phyloP scores from a whole-genome alignment of 2,888 invertebrate species.

The Augiades crinisus region DNA sequence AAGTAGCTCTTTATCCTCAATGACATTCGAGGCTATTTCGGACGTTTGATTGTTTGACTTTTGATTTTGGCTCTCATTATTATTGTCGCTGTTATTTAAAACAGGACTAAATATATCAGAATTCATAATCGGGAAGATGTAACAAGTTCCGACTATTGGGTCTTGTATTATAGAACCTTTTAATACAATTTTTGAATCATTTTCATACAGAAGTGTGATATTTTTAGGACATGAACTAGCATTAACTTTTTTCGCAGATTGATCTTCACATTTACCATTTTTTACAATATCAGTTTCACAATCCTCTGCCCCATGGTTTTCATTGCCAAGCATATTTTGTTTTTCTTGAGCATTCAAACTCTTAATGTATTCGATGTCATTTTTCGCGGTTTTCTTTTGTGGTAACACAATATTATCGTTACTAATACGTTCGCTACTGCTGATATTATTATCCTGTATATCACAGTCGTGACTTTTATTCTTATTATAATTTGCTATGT shows the following conservation, averaged over 20 bases:
- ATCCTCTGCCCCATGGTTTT: neutral
- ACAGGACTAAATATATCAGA: neutral
- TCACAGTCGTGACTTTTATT: too few relatives aligned
- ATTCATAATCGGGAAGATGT: slow-evolving; percentile 45
- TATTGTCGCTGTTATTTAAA: neutral
- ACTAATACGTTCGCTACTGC: too few relatives aligned
- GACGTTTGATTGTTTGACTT: neutral
- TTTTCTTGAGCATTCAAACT: neutral
- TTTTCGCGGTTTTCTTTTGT: neutral
- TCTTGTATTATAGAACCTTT: slow-evolving; percentile 54
- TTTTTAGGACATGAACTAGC: slow-evolving; percentile 22
- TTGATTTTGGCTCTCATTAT: neutral
- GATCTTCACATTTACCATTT: neutral
- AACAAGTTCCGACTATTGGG: slow-evolving; percentile 48
- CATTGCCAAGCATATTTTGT: neutral
- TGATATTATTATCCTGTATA: too few relatives aligned
- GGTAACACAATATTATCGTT: too few relatives aligned
- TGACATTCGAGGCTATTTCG: neutral
- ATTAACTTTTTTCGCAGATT: neutral
- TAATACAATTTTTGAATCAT: slow-evolving; percentile 41
- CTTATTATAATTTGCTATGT: too few relatives aligned
- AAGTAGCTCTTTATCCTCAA: slow-evolving; percentile 38
- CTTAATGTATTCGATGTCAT: neutral
- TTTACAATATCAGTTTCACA: neutral
- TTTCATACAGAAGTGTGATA: slow-evolving; percentile 40